phyloP scores from a whole-genome alignment of 1,140 invertebrate species.

The Dryas iulia region DNA sequence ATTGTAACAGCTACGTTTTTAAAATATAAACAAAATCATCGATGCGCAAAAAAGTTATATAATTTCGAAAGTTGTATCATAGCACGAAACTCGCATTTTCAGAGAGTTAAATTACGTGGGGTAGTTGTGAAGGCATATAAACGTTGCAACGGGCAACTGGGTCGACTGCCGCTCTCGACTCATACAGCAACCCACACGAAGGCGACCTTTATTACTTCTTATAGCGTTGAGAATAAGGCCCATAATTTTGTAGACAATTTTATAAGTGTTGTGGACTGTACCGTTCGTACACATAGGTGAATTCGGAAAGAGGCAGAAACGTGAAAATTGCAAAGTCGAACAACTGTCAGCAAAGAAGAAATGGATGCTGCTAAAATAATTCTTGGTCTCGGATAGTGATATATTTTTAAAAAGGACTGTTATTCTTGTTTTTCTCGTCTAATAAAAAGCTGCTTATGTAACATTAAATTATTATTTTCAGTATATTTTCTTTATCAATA shows the following conservation, averaged over 20 bases:
- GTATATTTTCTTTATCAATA: no score
- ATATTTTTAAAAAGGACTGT: neutral
- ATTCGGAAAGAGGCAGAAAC: conserved; percentile 15
- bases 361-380: neutral
- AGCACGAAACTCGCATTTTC: conserved; percentile 6
- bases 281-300: conserved; percentile 19
- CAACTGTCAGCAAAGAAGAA: conserved; percentile 7
- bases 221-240: conserved; percentile 12
- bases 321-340: conserved; percentile 20
- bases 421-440: neutral
- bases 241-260: neutral
- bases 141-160: conserved; percentile 52
- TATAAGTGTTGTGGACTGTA: neutral
- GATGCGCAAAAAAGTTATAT: neutral
- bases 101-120: conserved; percentile 15
- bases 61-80: neutral
- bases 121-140: conserved; percentile 52
- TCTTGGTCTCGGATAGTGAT: neutral
- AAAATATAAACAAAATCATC: neutral
- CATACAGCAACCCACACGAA: conserved; percentile 22
- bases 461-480: neutral
- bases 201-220: conserved; percentile 9
- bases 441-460: neutral
- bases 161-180: conserved; percentile 57
- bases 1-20: neutral